Evolutionary conservation across 2,113 vertebrate species (phyloP).

Genomic region (Takifugu flavidus): DNA sequence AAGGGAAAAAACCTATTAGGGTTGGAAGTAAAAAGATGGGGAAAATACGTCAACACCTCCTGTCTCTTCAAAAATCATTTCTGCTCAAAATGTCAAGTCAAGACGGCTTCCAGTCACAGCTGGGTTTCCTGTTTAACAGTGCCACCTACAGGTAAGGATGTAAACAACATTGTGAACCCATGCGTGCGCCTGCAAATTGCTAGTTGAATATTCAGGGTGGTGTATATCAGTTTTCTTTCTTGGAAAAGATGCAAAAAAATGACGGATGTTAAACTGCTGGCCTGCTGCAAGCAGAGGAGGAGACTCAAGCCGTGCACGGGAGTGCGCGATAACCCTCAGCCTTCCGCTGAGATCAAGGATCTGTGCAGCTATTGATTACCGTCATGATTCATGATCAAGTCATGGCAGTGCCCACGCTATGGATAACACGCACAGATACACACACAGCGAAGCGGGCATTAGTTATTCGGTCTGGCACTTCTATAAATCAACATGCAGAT

Average conservation of each 20-base stretch:
- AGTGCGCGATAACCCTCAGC: neutral
- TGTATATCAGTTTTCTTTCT: neutral
- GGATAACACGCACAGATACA: slow-evolving; percentile 1
- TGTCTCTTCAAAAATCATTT: neutral
- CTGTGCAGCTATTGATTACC: slow-evolving; percentile 20
- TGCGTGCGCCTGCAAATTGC: neutral
- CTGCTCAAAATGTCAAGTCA: neutral
- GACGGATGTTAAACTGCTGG: neutral
- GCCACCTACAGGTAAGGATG: slow-evolving; percentile 40
- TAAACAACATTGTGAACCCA: neutral
- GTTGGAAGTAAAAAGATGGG: too few species aligned
- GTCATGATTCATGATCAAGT: slow-evolving; percentile 26
- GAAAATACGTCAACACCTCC: too few species aligned
- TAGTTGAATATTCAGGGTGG: neutral
- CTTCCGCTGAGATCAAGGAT: slow-evolving; percentile 16
- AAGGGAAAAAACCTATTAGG: too few species aligned
- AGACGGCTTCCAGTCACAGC: neutral
- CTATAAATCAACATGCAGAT: slow-evolving; percentile 27
- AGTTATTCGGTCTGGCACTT: neutral
- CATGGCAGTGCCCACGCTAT: slow-evolving; percentile 5
- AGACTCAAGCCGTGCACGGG: neutral
- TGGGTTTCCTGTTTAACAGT: slow-evolving; percentile 30
- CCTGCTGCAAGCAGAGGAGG: slow-evolving; percentile 14
- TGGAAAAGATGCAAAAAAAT: slow-evolving; percentile 4
- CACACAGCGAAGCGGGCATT: neutral